Evolutionary conservation across 2,797 vertebrate species (phyloP).

Genomic region (Leptatherina wallacei): DNA sequence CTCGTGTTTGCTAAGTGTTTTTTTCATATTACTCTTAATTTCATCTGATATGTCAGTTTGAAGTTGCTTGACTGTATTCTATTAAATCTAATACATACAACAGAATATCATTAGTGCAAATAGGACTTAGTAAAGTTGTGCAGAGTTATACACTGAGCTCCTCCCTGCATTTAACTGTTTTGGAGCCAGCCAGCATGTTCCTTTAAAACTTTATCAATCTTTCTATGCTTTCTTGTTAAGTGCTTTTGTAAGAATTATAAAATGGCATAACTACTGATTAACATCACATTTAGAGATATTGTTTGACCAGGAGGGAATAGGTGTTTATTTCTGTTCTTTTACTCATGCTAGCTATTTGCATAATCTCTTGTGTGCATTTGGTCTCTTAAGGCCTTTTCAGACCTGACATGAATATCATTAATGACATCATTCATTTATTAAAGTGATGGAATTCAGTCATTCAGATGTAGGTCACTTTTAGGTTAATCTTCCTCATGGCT

Average conservation of each 20-base stretch:
- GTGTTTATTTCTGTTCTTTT: not conserved
- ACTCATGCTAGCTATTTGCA: not conserved
- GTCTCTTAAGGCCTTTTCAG: not conserved
- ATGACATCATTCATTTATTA: not conserved
- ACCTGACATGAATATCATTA: not conserved
- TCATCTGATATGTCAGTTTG: not conserved
- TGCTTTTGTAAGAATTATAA: not conserved
- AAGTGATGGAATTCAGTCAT: not conserved
- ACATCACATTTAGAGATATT: too few species aligned
- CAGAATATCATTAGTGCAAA: too few species aligned
- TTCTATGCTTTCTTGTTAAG: not conserved
- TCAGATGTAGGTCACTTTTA: not conserved
- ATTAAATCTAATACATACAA: too few species aligned
- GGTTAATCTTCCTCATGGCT: not conserved
- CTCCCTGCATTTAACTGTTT: too few species aligned
- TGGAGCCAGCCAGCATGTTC: too few species aligned
- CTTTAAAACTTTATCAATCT: too few species aligned
- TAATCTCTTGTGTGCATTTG: not conserved
- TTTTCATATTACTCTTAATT: constrained; percentile 15
- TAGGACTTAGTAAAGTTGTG: too few species aligned
- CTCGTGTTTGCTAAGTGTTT: constrained; percentile 7
- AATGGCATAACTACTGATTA: not conserved
- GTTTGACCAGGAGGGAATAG: too few species aligned
- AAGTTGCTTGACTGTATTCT: constrained; percentile 37
- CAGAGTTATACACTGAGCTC: too few species aligned